These are phyloP conservation scores for Polydrusus cervinus DNA, from an alignment of 2,888 invertebrate species.

Conservation along the genomic window DNA sequence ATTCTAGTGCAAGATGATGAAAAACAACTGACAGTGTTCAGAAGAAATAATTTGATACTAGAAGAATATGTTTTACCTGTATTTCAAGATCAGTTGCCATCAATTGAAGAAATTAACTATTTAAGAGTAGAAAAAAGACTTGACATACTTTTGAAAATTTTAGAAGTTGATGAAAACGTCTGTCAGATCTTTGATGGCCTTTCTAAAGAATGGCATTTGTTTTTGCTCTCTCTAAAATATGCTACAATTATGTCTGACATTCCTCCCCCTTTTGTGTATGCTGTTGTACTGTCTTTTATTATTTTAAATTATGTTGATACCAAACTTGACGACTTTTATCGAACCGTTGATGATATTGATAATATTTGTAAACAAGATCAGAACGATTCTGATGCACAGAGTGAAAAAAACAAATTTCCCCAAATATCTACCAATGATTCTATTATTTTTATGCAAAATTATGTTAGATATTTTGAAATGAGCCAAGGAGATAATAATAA, in stretches of 20 bases:
- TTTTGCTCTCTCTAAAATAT: slow-evolving; percentile 77
- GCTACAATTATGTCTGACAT: slow-evolving; percentile 55
- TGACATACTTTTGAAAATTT: slow-evolving; percentile 72
- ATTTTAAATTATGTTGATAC: slow-evolving; percentile 75
- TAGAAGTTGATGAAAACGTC: slow-evolving; percentile 71
- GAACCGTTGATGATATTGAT: slow-evolving; percentile 64
- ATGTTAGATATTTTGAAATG: slow-evolving; percentile 76
- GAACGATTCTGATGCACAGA: not conserved
- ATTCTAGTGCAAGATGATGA: slow-evolving; percentile 14
- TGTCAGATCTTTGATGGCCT: slow-evolving; percentile 68
- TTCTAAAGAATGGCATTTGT: slow-evolving; percentile 76
- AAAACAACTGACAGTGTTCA: slow-evolving; percentile 9
- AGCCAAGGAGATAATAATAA: slow-evolving; percentile 74
- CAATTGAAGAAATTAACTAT: slow-evolving; percentile 64
- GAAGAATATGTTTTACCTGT: slow-evolving; percentile 1
- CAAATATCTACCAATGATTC: slow-evolving; percentile 74
- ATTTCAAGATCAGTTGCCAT: slow-evolving; percentile 61
- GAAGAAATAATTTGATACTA: not conserved
- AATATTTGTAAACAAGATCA: not conserved
- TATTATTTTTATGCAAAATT: slow-evolving; percentile 74
- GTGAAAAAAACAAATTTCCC: not conserved
- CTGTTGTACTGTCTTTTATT: slow-evolving; percentile 75
- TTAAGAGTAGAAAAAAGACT: slow-evolving; percentile 61
- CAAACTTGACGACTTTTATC: slow-evolving; percentile 73
- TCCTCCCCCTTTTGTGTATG: slow-evolving; percentile 71